Base-by-base conservation (phyloP, 2,113 vertebrate genomes). In the Calidris pugnax region DNA sequence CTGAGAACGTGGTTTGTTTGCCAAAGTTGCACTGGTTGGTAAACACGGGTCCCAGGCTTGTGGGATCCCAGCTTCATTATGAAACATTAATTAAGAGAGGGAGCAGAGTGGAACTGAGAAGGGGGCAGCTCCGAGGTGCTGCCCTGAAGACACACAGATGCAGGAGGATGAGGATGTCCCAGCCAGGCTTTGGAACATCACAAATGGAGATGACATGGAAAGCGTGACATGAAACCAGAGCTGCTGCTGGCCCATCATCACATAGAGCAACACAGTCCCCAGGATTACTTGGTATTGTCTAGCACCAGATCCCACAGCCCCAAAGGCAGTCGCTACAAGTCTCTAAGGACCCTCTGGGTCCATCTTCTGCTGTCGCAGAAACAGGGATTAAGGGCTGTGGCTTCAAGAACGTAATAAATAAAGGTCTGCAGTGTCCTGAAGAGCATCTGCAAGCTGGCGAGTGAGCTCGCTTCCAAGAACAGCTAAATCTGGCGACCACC, bases 21-120 rank as follows among this genome's bases (percentile, higher is more conserved):
- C 41, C 19, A 2, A 20, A 37, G 13, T 8, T 1, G n/a, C 12
- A 1, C 77, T 9, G 45, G 19, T 21, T 2, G 4, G 30, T 10
- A 45, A 11, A 30, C 43, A 14, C 1, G 4, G 53, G 10, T 5
- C 74, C 22, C 1, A 37, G 51, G 62, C 10, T 20, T 2, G 35
- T 0, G 30, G 71, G 75, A 33, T 22, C 37, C 33, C 1, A 0
- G 30, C 62, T n/a, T 14, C 10, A n/a, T 1, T 12, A 2, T 0
- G 21, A 50, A 39, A 10, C 68, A 1, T 3, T 0, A 6, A 18
- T 8, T 0, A 24, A 33, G 30, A 43, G 35, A 32, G 9, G 12
- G 7, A 22, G n/a, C 47, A 47, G 47, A 15, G 35, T 1, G 19
- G 60, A 10, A 45, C 0, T 2, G 66, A 7, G 5, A 41, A 16